These are phyloP conservation scores for Drosophila colorata DNA, from an alignment of 2,888 invertebrate genomes.

Conservation along the genomic window DNA sequence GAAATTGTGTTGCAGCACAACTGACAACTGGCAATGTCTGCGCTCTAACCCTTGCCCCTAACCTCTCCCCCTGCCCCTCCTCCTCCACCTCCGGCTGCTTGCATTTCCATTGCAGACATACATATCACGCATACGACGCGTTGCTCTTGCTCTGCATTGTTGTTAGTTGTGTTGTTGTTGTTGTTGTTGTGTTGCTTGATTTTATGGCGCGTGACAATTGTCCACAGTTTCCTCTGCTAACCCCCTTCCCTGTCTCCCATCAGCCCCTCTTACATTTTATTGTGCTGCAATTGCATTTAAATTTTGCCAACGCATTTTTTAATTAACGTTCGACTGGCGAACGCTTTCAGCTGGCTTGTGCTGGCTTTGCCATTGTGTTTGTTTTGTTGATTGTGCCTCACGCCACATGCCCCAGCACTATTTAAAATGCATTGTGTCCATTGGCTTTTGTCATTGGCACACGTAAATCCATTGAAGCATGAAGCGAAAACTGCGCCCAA, in stretches of 20 bases:
- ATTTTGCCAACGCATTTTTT: conserved; percentile 78
- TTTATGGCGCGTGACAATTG: conserved; percentile 81
- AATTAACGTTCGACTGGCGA: conserved; percentile 69
- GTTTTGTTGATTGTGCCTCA: conserved; percentile 36
- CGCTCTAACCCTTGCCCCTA: neutral
- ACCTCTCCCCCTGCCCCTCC: conserved; percentile 2
- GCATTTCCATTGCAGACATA: conserved; percentile 5
- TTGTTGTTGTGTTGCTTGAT: conserved; percentile 62
- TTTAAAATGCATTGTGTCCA: conserved; percentile 58
- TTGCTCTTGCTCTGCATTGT: conserved; percentile 25
- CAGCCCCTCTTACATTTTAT: conserved; percentile 50
- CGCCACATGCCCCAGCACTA: conserved; percentile 31
- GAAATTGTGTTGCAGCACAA: conserved; percentile 67
- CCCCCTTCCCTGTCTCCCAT: neutral
- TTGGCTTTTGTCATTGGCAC: conserved; percentile 61
- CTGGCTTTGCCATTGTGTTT: conserved; percentile 31
- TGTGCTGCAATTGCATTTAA: conserved; percentile 80
- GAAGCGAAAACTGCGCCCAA: conserved; percentile 47
- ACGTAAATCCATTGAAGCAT: conserved; percentile 69
- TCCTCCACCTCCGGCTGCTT: neutral
- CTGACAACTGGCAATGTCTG: conserved; percentile 55
- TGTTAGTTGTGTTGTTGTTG: conserved; percentile 33
- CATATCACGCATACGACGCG: conserved; percentile 70
- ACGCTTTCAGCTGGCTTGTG: conserved; percentile 45
- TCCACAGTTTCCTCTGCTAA: conserved; percentile 42